These are phyloP conservation scores for Sisor rabdophorus DNA, from an alignment of 2,113 vertebrate species.

Conservation along the genomic window DNA sequence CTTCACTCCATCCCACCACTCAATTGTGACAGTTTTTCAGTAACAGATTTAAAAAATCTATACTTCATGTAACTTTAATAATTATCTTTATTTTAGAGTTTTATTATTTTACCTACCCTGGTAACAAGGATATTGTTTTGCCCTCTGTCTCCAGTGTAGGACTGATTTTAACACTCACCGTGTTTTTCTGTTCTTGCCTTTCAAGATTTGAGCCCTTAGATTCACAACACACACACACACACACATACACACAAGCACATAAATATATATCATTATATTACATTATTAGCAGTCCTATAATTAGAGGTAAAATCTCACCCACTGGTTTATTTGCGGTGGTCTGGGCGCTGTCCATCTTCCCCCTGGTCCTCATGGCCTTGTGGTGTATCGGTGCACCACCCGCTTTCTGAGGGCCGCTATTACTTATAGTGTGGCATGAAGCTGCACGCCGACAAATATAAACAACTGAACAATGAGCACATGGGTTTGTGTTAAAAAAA, in stretches of 20 bases:
- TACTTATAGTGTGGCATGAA: constrained; percentile 86
- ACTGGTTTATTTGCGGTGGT: constrained; percentile 55
- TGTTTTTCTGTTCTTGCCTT: constrained; percentile 36
- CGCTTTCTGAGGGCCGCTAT: constrained; percentile 59
- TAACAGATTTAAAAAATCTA: not conserved
- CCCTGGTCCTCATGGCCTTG: constrained; percentile 35
- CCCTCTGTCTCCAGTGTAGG: constrained; percentile 34
- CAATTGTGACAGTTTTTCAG: not conserved
- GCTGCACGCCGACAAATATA: constrained; percentile 97
- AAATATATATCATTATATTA: not conserved
- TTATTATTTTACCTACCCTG: constrained; percentile 35
- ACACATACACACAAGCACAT: not conserved
- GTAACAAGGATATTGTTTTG: constrained; percentile 46
- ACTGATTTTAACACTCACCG: constrained; percentile 5
- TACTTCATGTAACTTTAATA: constrained; percentile 33
- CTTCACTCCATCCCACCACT: not conserved
- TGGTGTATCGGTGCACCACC: constrained; percentile 33
- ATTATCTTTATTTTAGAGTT: not conserved
- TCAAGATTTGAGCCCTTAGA: constrained; percentile 43
- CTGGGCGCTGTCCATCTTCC: constrained; percentile 45
- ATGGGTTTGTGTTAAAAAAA: constrained; percentile 27
- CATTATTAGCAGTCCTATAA: not conserved
- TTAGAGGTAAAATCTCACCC: constrained; percentile 46
- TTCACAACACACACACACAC: constrained; percentile 1
- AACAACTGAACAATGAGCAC: constrained; percentile 76